phyloP scores from a whole-genome alignment of 2,888 invertebrate species.

The Fabriciana adippe region DNA sequence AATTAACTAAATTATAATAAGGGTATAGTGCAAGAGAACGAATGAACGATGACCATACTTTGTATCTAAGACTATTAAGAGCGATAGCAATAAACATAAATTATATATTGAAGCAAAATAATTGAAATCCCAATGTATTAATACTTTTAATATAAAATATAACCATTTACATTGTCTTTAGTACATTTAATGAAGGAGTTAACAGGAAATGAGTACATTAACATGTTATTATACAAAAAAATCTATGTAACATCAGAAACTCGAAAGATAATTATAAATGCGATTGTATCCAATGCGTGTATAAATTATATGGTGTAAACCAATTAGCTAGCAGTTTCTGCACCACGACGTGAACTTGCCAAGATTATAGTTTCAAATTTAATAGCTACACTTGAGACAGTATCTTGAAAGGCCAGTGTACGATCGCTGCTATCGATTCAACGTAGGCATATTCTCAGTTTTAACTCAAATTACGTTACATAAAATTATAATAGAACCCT shows the following conservation, averaged over 20 bases:
- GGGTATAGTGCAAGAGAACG: too few relatives aligned
- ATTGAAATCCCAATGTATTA: background rate
- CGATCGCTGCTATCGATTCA: slow-evolving; percentile 15
- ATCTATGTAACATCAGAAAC: slow-evolving; percentile 1
- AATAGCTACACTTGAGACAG: slow-evolving; percentile 38
- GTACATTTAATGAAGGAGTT: background rate
- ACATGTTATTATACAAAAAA: slow-evolving; percentile 16
- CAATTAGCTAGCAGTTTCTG: slow-evolving; percentile 44
- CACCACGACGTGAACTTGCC: slow-evolving; percentile 39
- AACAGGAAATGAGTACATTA: slow-evolving; percentile 8
- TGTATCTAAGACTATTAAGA: too few relatives aligned
- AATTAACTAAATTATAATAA: too few relatives aligned
- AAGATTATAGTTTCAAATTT: slow-evolving; percentile 45
- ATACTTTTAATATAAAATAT: background rate
- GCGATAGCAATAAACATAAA: too few relatives aligned
- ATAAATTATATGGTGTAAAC: slow-evolving; percentile 39
- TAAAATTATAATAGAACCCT: too few relatives aligned
- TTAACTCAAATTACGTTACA: too few relatives aligned
- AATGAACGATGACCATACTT: too few relatives aligned
- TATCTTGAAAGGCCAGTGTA: slow-evolving; percentile 27
- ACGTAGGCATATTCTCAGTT: background rate
- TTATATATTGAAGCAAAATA: too few relatives aligned
- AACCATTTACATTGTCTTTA: slow-evolving; percentile 1
- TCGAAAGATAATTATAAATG: slow-evolving; percentile 13
- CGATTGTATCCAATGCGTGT: slow-evolving; percentile 30